A percentile compares a stretch with the other conserved stretches of the same genome.
phyloP scores from a whole-genome alignment of 2,113 vertebrate species.

The Rattus rattus region DNA sequence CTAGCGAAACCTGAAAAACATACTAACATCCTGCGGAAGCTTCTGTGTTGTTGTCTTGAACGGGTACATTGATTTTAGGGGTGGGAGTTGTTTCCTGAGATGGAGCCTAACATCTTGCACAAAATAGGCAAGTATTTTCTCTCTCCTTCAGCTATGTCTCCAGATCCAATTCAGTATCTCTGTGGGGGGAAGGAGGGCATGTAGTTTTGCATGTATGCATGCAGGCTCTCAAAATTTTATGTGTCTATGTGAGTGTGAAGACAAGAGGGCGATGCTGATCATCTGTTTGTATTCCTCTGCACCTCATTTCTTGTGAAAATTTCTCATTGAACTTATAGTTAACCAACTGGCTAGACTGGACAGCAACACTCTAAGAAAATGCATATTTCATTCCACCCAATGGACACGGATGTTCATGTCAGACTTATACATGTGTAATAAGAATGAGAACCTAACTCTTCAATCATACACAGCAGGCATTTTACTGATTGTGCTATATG shows the following conservation, averaged over 20 bases:
- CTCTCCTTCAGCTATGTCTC: too few species aligned
- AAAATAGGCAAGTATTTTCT: background rate
- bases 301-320: background rate
- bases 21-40: background rate
- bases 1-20: background rate
- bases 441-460: background rate
- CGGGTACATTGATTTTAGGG: too few species aligned
- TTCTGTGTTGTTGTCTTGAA: background rate
- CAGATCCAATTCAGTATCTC: background rate
- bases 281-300: background rate
- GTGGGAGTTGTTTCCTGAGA: background rate
- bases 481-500: background rate
- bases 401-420: background rate
- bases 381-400: background rate
- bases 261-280: background rate
- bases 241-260: background rate
- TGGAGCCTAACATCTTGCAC: background rate
- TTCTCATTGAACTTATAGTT: background rate
- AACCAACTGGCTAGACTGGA: background rate
- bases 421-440: background rate
- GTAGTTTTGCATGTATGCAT: background rate
- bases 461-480: background rate
- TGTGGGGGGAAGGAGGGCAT: background rate
- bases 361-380: too few species aligned
- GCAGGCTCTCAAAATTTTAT: background rate